Base-by-base conservation (phyloP, 2,888 invertebrate species). In the Lithophane ornitopus region DNA sequence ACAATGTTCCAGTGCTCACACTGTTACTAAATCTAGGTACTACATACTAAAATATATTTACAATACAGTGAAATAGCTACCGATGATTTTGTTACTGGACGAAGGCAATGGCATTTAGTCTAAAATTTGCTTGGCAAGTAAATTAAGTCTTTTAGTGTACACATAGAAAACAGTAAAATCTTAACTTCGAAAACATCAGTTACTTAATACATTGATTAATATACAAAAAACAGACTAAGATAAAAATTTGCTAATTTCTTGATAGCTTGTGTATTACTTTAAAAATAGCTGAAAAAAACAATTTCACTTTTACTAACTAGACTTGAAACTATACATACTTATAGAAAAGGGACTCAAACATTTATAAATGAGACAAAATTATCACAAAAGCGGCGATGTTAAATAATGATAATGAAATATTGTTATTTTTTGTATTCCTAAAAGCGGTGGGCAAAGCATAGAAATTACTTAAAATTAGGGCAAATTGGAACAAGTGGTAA, bases 41-140 rank as follows among this genome's bases (percentile, higher is more conserved):
- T 84, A 84, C n/a, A 75, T 74, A 61, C 78, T 85, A 86, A 81
- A 76, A 72, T 74, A 58, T 86, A 85, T 87, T 22, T 86, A 89
- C 85, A 89, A 70, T 74, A 68, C 69, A 73, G 67, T 76, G 80
- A 85, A 76, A 78, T 76, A 85, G 81, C 82, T 81, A 87, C 78
- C 80, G 8, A 85, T 79, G 71, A 85, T 62, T 80, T 86, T 80
- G 46, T 88, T 87, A 87, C 79, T 91, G 90, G 91, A 91, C 89
- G 90, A 87, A 89, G 88, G 85, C 87, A 89, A 83, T 85, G 85
- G 88, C 86, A 88, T 73, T 88, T 88, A 90, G 85, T 89, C 87
- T 90, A 85, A 87, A 84, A 87, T 87, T 90, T 91, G 90, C 92
- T 92, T 91, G 92, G 92, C 92, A 92, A 92, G 92, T 92, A 87